Base-by-base conservation (phyloP, 2,888 invertebrate genomes). In the Trisateles emortualis region DNA sequence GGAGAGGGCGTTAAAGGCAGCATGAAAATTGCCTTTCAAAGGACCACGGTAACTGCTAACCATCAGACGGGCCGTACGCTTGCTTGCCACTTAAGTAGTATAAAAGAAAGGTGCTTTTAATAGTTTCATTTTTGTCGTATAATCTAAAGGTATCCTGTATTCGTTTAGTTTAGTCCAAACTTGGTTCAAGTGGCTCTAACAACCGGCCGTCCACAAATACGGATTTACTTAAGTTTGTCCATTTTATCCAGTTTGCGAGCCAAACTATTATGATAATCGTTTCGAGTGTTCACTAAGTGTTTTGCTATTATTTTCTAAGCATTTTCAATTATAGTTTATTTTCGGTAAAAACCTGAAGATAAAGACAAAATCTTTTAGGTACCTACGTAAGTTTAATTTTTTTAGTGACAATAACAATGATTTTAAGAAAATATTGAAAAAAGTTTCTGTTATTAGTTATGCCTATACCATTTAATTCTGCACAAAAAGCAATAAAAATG, bases 191-290 rank as follows among this genome's bases (percentile, higher is more conserved):
- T 86, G 84, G 76, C 81, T 74, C 72, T 77, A 79, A 78, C 79
- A 75, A 79, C 74, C 76, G 74, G 39, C 78, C 78, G 74, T 61
- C 68, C 69, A 69, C 80, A 84, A 90, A 90, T 91, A 88, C 87
- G 90, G 90, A 88, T 88, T 90, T 87, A 86, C 83, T 88, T 85
- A 84, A 80, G 81, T 84, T 79, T 72, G 63, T 72, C 65, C 68
- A 69, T 75, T 74, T 70, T 57, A 54, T 70, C 64, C 59, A 68
- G 67, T 75, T 68, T 67, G 52, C 58, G 64, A 59, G 45, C 65
- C 54, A 58, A 61, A 64, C 60, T 67, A 64, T 62, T 72, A 68
- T 68, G 59, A 64, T 56, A 56, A 66, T 71, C 60, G 39, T 29
- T 53, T 65, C 33, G 2, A 68, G 57, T 52, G 40, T 38, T 26